Evolutionary conservation across 2,113 vertebrate species (phyloP).

Genomic region (Eulacestoma nigropectus): DNA sequence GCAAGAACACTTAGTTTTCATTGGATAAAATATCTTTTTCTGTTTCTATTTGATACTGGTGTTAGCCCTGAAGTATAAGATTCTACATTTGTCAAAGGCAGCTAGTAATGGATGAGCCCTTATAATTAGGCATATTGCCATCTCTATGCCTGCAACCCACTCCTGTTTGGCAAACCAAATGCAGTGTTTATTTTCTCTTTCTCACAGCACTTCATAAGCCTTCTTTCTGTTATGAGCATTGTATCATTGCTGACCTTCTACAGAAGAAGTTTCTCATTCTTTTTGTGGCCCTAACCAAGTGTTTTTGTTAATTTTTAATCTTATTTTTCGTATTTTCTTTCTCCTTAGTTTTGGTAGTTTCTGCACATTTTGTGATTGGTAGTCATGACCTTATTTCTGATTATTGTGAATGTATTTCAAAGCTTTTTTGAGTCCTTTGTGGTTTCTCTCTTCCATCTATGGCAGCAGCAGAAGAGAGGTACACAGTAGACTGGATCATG

Average conservation of each 20-base stretch:
- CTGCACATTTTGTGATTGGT: not conserved
- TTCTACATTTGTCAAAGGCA: not conserved
- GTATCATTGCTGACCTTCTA: not conserved
- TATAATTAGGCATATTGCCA: not conserved
- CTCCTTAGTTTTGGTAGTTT: not conserved
- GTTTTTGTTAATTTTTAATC: not conserved
- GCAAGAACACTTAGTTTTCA: not conserved
- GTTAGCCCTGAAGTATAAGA: not conserved
- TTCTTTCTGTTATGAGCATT: not conserved
- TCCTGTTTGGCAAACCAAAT: not conserved
- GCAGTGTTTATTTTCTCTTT: not conserved
- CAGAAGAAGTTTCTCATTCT: not conserved
- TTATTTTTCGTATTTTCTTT: not conserved
- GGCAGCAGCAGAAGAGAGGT: not conserved
- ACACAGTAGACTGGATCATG: not conserved
- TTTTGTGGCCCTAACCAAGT: not conserved
- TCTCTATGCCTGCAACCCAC: not conserved
- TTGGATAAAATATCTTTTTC: not conserved
- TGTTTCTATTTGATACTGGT: not conserved
- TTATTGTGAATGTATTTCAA: slow-evolving; percentile 6
- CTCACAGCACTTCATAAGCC: not conserved
- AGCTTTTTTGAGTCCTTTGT: slow-evolving; percentile 1
- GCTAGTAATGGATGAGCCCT: not conserved
- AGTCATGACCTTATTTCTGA: not conserved
- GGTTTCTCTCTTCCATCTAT: not conserved